Evolutionary conservation across 2,113 vertebrate genomes (phyloP).

Genomic region (Vidua macroura): DNA sequence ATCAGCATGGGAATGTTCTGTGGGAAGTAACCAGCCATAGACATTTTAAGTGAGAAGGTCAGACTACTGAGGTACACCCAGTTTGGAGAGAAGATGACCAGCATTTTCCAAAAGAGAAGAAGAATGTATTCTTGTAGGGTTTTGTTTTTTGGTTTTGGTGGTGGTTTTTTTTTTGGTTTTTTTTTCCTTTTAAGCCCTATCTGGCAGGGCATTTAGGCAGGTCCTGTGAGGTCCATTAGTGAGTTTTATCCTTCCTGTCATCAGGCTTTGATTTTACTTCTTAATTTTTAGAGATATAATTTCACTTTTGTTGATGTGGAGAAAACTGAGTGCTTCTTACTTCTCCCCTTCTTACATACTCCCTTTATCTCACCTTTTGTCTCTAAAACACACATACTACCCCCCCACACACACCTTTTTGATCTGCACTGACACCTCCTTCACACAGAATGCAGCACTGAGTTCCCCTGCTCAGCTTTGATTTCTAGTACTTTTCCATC

Average conservation of each 20-base stretch:
- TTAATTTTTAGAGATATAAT: neutral
- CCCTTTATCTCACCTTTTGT: neutral
- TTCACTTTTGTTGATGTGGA: neutral
- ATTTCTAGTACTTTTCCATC: neutral
- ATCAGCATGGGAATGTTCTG: neutral
- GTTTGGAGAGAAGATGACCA: neutral
- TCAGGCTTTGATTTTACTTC: neutral
- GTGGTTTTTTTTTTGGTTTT: neutral
- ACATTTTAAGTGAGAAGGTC: fast-evolving
- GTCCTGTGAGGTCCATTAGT: neutral
- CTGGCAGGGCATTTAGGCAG: fast-evolving
- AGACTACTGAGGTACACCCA: neutral
- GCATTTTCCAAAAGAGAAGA: neutral
- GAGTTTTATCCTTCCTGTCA: neutral
- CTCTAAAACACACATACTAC: neutral
- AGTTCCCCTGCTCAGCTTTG: neutral
- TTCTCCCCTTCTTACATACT: neutral
- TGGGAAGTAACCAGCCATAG: neutral
- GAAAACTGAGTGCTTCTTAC: neutral
- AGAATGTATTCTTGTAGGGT: neutral
- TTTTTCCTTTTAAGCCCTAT: neutral
- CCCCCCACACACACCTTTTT: neutral
- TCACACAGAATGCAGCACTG: neutral
- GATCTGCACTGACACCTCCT: neutral
- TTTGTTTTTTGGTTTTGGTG: neutral